A percentile compares a stretch with the other conserved stretches of the same genome.
phyloP scores from a whole-genome alignment of 2,888 invertebrate species.

The Sylvicola fuscatus region DNA sequence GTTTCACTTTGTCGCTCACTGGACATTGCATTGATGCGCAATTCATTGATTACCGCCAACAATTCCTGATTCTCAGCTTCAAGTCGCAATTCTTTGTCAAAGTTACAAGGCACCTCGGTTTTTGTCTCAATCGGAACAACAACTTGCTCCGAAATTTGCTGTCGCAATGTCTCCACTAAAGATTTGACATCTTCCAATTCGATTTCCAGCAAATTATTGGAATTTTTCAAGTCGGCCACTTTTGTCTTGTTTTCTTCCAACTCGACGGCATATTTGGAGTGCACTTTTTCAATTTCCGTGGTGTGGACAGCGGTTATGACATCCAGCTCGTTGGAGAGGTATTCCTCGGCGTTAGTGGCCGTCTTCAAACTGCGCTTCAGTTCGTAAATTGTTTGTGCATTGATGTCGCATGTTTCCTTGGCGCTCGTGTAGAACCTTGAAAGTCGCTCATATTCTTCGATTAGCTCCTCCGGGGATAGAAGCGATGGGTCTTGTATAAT shows the following conservation, averaged over 20 bases:
- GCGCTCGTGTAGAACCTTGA: slow-evolving; percentile 14
- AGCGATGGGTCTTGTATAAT: background rate
- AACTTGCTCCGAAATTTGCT: background rate
- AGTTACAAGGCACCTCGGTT: background rate
- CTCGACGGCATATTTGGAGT: background rate
- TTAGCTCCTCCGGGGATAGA: slow-evolving; percentile 14
- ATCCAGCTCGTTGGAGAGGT: slow-evolving; percentile 19
- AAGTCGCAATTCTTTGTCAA: background rate
- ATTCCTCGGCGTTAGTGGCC: slow-evolving; percentile 16
- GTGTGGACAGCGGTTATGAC: background rate
- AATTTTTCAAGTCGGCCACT: background rate
- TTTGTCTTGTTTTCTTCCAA: background rate
- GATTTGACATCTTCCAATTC: too few relatives aligned
- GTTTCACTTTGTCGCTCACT: background rate
- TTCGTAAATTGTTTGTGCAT: slow-evolving; percentile 20
- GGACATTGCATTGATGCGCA: background rate
- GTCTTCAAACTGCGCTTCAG: slow-evolving; percentile 19
- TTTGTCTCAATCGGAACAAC: background rate
- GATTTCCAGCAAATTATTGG: background rate
- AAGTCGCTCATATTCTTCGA: slow-evolving; percentile 18
- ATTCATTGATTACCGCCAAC: too few relatives aligned
- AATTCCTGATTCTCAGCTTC: slow-evolving; percentile 1
- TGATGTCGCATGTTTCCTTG: slow-evolving; percentile 13
- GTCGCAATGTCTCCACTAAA: too few relatives aligned
- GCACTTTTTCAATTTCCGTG: background rate